Conservation (phyloP, 2,113 vertebrate genomes). For the Syngnathoides biaculeatus region DNA sequence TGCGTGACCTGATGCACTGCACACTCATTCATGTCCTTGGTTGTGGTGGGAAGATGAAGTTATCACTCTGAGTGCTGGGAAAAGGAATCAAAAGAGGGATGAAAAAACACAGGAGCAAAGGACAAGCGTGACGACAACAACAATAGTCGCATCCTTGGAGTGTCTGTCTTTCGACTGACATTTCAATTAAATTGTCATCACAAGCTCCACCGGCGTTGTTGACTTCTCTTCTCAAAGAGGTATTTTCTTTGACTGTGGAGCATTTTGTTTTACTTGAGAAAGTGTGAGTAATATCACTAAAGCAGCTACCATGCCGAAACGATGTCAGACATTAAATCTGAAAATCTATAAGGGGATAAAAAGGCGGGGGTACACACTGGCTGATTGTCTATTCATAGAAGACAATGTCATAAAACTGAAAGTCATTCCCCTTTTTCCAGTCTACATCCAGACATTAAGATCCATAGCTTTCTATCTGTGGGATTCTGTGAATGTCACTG, state of each 20-base stretch:
- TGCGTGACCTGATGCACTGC: conserved; percentile 51
- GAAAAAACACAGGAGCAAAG: not conserved
- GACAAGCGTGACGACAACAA: conserved; percentile 18
- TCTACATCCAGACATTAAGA: conserved; percentile 4
- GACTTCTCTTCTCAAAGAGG: conserved; percentile 48
- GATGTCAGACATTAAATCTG: conserved; percentile 11
- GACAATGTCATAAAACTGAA: conserved; percentile 5
- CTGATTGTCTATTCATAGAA: conserved; percentile 17
- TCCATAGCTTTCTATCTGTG: not conserved
- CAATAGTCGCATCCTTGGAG: conserved; percentile 29
- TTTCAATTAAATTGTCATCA: conserved; percentile 68
- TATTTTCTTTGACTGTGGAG: conserved; percentile 30
- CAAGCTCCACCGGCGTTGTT: conserved; percentile 47
- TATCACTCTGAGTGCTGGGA: conserved; percentile 39
- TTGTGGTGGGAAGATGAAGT: conserved; percentile 47
- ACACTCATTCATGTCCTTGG: conserved; percentile 33
- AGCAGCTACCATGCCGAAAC: conserved; percentile 3
- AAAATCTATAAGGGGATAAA: not conserved
- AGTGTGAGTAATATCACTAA: conserved; percentile 22
- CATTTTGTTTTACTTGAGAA: conserved; percentile 44
- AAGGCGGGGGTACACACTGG: not conserved
- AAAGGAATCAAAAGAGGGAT: not conserved
- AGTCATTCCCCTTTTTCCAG: conserved; percentile 11
- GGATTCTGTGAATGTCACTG: conserved; percentile 32
- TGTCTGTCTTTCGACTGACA: conserved; percentile 50